Conservation (phyloP, 2,113 vertebrate genomes). For the Drymodes brunneopygia region DNA sequence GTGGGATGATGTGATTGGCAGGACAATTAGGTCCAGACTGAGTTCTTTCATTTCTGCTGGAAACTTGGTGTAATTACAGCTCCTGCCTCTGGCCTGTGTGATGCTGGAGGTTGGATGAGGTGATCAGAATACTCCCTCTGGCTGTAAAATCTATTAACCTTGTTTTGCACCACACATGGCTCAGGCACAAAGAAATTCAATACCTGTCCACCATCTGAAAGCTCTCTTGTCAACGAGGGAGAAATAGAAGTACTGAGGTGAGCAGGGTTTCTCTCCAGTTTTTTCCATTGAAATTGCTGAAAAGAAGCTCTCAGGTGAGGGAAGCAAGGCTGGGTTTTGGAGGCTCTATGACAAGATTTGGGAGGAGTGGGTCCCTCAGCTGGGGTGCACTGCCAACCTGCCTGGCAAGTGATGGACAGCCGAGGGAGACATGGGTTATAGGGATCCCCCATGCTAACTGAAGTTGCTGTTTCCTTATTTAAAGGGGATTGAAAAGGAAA, state of each 20-base stretch:
- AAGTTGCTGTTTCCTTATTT: background rate
- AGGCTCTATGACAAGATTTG: background rate
- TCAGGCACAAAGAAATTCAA: conserved; percentile 29
- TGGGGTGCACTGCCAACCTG: background rate
- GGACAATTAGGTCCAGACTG: background rate
- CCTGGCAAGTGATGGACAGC: background rate
- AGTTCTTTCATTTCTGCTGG: conserved; percentile 18
- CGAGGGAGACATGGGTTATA: accelerated
- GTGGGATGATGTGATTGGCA: conserved; percentile 9
- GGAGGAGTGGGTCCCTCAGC: background rate
- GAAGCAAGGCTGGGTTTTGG: background rate
- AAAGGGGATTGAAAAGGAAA: background rate
- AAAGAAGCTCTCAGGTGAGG: background rate
- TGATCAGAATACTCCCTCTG: conserved; percentile 28
- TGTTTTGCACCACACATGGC: background rate
- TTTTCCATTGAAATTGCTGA: background rate
- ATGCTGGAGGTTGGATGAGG: background rate
- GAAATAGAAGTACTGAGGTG: background rate
- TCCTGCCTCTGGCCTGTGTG: background rate
- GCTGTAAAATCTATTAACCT: conserved; percentile 57
- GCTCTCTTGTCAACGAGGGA: background rate
- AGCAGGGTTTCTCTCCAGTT: background rate
- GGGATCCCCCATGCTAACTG: background rate
- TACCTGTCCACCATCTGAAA: conserved; percentile 19
- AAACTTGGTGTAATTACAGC: conserved; percentile 47